Evolutionary conservation across 2,113 vertebrate species (phyloP).

Genomic region (Dromaius novaehollandiae): DNA sequence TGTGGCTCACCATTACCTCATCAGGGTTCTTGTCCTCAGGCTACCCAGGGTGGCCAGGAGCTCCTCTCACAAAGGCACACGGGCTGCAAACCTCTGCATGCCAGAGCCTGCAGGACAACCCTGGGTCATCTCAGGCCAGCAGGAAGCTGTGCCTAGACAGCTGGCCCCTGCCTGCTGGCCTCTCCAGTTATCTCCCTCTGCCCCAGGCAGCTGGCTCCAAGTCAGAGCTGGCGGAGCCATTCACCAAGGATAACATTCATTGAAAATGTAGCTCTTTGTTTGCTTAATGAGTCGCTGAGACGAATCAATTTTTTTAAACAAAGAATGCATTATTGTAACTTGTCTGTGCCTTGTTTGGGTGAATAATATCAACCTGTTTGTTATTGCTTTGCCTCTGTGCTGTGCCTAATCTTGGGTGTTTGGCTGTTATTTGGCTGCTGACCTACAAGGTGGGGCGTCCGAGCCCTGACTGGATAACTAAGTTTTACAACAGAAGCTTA

Average conservation of each 20-base stretch:
- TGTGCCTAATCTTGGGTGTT: background rate
- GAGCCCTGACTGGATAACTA: background rate
- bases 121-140: background rate
- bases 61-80: background rate
- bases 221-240: rapidly evolving
- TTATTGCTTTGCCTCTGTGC: background rate
- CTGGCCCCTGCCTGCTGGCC: background rate
- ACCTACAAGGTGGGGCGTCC: background rate
- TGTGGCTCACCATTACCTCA: background rate
- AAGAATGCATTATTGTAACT: background rate
- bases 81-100: background rate
- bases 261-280: slow-evolving; percentile 21
- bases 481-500: background rate
- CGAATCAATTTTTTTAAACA: background rate
- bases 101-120: background rate
- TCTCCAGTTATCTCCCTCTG: background rate
- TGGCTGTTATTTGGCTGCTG: background rate
- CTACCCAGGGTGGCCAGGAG: background rate
- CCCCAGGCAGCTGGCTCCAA: background rate
- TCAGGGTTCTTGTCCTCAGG: background rate
- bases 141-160: background rate
- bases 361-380: background rate
- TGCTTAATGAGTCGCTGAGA: slow-evolving; percentile 35
- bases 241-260: background rate
- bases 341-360: background rate